Evolutionary conservation across 2,888 invertebrate genomes (phyloP).

Genomic region (Bugula neritina): DNA sequence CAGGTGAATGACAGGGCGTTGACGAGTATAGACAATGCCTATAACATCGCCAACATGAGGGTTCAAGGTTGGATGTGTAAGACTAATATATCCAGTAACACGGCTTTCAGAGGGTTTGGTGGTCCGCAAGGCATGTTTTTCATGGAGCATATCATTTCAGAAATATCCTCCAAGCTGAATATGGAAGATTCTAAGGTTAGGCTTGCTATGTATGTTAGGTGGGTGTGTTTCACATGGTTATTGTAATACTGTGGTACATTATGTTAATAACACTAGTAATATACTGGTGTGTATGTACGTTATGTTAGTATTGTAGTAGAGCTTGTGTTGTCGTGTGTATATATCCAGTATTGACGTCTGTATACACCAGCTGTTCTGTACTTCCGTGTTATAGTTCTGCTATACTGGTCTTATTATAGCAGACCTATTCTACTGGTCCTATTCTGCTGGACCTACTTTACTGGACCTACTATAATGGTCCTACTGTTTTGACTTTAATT

Average conservation of each 20-base stretch:
- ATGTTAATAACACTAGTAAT: background rate
- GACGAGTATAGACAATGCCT: constrained; percentile 57
- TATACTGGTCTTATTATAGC: no score
- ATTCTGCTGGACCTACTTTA: no score
- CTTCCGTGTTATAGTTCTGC: no score
- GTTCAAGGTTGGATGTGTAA: constrained; percentile 66
- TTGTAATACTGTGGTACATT: background rate
- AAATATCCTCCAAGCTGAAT: constrained; percentile 56
- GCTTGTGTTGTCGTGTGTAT: background rate
- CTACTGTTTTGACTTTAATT: background rate
- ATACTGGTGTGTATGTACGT: background rate
- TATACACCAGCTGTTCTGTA: no score
- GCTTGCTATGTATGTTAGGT: background rate
- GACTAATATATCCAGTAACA: constrained; percentile 85
- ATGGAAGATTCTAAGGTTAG: constrained; percentile 22
- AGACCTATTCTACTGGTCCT: no score
- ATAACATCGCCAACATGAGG: constrained; percentile 67
- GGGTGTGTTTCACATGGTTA: background rate
- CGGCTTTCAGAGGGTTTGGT: constrained; percentile 68
- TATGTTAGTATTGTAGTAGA: background rate
- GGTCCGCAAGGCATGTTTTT: constrained; percentile 40
- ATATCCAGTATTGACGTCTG: no score
- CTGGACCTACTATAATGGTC: background rate
- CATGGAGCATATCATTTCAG: constrained; percentile 37
- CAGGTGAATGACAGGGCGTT: constrained; percentile 3